phyloP scores from a whole-genome alignment of 1,140 invertebrate genomes.

The Drosophila bocki region DNA sequence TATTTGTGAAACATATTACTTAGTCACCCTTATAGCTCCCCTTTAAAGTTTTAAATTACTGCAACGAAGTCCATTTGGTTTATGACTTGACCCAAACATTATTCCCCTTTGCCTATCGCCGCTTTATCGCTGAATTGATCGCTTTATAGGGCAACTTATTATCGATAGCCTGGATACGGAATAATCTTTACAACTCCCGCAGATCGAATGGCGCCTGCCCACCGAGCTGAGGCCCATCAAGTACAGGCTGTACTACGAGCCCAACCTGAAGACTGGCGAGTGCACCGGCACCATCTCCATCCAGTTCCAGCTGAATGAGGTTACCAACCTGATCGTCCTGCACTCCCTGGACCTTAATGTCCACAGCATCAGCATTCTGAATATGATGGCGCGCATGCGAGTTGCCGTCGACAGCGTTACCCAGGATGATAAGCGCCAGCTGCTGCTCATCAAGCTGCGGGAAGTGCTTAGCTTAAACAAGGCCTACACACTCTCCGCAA shows the following conservation, averaged over 20 bases:
- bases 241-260: conserved; percentile 91
- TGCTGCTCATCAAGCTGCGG: conserved; percentile 68
- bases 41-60: not conserved
- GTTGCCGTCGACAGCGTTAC: conserved; percentile 60
- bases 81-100: conserved; percentile 17
- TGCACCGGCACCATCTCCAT: conserved; percentile 89
- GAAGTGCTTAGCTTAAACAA: conserved; percentile 55
- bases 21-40: not conserved
- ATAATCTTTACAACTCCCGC: conserved; percentile 50
- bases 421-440: conserved; percentile 44
- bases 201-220: conserved; percentile 88
- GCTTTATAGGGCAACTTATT: conserved; percentile 18
- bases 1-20: not conserved
- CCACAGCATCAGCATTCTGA: conserved; percentile 66
- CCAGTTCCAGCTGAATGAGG: conserved; percentile 86
- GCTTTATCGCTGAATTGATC: conserved; percentile 14
- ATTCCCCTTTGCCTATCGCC: conserved; percentile 15
- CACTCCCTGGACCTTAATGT: conserved; percentile 87
- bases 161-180: conserved; percentile 49
- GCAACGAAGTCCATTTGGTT: conserved; percentile 33
- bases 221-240: conserved; percentile 88
- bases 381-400: conserved; percentile 80
- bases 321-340: conserved; percentile 88
- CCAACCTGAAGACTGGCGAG: conserved; percentile 89
- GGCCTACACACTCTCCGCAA: conserved; percentile 71